Conservation (phyloP, 2,888 invertebrate species). For the Drosophila histrio region DNA sequence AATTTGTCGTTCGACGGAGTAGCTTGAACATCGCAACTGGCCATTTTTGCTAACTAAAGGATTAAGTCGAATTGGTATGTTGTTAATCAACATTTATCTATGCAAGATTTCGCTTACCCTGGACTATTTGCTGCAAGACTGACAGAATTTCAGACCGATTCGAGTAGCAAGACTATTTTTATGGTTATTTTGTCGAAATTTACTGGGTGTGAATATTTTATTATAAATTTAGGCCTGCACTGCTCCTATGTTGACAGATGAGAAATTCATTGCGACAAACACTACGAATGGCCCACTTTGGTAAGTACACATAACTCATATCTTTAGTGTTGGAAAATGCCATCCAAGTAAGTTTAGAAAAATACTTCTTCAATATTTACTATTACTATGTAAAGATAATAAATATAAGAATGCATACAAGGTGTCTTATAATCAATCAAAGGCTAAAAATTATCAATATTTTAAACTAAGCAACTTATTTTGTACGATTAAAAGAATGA, state of each 20-base stretch:
- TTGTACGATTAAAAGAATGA: no score
- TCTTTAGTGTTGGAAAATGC: neutral
- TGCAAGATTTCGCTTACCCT: conserved; percentile 42
- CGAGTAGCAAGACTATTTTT: conserved; percentile 30
- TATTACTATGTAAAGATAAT: no score
- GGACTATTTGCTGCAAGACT: conserved; percentile 56
- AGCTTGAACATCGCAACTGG: conserved; percentile 52
- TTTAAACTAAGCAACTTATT: no score
- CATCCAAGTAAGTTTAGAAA: neutral
- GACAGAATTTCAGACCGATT: conserved; percentile 42
- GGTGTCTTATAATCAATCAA: no score
- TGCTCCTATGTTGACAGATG: conserved; percentile 24
- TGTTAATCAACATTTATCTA: neutral
- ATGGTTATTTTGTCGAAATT: conserved; percentile 43
- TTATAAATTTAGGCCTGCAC: conserved; percentile 51
- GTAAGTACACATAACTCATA: neutral
- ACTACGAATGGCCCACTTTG: conserved; percentile 9
- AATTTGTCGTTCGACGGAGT: conserved; percentile 37
- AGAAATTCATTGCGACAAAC: conserved; percentile 9
- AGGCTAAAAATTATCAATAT: no score
- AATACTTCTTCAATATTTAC: no score
- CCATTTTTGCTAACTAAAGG: conserved; percentile 51
- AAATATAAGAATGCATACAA: no score
- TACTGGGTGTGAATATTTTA: conserved; percentile 34
- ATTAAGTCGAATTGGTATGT: neutral